Conservation (phyloP, 2,888 invertebrate species). For the Thereva nobilitata region DNA sequence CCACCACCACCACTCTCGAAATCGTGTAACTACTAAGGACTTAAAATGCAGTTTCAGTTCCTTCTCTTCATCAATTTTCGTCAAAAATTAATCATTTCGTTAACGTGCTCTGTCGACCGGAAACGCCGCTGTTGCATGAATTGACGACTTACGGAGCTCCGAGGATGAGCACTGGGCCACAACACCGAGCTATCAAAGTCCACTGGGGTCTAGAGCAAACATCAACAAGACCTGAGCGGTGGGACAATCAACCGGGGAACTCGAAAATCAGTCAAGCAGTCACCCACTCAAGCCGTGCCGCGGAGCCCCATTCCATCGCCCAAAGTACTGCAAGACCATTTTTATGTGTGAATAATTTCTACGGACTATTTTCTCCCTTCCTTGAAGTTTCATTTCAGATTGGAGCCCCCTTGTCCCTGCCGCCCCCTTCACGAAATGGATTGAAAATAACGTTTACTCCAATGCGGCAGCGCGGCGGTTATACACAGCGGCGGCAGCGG, state of each 20-base stretch:
- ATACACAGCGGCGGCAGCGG: conserved; percentile 7
- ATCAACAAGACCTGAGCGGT: conserved; percentile 16
- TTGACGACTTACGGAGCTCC: conserved; percentile 36
- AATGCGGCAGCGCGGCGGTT: conserved; percentile 10
- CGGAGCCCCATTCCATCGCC: conserved; percentile 36
- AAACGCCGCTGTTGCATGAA: conserved; percentile 41
- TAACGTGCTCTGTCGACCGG: conserved; percentile 42
- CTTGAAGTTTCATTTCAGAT: neutral
- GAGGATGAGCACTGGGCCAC: conserved; percentile 16
- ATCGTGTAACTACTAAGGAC: no score
- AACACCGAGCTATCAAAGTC: conserved; percentile 12
- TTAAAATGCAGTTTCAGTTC: neutral
- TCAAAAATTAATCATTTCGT: conserved; percentile 42
- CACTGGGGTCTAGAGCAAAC: conserved; percentile 1
- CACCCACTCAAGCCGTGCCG: conserved; percentile 37
- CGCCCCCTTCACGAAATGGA: neutral
- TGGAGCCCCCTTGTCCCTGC: conserved; percentile 10
- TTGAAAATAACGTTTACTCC: neutral
- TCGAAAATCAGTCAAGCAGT: conserved; percentile 40
- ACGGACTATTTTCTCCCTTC: conserved; percentile 40
- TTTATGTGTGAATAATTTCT: conserved; percentile 43
- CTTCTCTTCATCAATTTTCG: conserved; percentile 35
- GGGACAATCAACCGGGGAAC: conserved; percentile 34
- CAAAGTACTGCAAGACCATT: conserved; percentile 34
- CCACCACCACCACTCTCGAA: no score